Percentiles rank a stretch among this genome's conserved stretches.
phyloP scores from a whole-genome alignment of 2,888 invertebrate species.

The Elegia similella region DNA sequence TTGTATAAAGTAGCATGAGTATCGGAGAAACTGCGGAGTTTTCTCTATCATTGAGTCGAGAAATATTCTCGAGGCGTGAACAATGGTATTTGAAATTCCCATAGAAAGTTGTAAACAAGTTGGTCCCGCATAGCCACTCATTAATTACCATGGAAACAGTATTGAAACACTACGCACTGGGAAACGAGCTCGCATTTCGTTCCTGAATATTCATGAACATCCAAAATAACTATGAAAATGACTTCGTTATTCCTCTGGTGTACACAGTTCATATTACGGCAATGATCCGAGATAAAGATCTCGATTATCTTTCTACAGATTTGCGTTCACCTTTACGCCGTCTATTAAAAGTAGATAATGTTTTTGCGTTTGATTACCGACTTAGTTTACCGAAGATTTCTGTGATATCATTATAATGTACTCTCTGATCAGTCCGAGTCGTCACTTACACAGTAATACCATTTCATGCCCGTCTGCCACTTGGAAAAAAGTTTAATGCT shows the following conservation, averaged over 20 bases:
- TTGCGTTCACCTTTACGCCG: constrained; percentile 1
- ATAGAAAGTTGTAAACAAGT: constrained; percentile 68
- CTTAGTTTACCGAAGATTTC: neutral
- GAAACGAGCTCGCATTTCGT: neutral
- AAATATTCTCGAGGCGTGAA: constrained; percentile 29
- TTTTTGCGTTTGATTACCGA: constrained; percentile 1
- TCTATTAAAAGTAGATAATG: constrained; percentile 2
- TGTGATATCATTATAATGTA: neutral
- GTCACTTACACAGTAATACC: neutral
- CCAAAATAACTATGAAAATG: neutral
- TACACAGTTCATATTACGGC: neutral
- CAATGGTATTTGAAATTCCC: constrained; percentile 57
- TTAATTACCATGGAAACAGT: constrained; percentile 23
- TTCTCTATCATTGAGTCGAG: constrained; percentile 20
- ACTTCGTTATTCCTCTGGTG: neutral
- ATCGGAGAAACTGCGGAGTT: constrained; percentile 12
- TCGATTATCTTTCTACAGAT: neutral
- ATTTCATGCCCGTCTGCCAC: neutral
- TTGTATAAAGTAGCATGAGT: constrained; percentile 6
- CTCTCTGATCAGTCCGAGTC: neutral
- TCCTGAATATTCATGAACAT: constrained; percentile 10
- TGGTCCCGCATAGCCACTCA: constrained; percentile 34
- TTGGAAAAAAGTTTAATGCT: neutral
- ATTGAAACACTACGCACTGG: neutral
- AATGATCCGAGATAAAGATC: constrained; percentile 13